Conservation (phyloP, 2,888 invertebrate genomes). For the Neria commutata region DNA sequence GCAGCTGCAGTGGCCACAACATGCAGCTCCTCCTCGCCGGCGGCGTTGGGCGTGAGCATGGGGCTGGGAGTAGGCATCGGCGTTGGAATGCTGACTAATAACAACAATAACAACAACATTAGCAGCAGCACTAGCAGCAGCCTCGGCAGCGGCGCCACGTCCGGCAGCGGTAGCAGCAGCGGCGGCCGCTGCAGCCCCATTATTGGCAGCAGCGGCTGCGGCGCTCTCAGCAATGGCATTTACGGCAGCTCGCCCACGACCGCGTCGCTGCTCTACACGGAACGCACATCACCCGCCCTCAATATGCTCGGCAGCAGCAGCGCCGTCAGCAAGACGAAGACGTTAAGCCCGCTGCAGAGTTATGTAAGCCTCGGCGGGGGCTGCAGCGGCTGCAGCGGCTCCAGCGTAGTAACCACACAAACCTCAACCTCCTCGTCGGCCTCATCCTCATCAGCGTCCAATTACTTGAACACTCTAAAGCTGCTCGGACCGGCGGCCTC, state of each 20-base stretch:
- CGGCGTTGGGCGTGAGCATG: no score
- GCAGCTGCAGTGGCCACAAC: slow-evolving; percentile 15
- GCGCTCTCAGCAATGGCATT: slow-evolving; percentile 27
- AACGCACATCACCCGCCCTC: slow-evolving; percentile 51
- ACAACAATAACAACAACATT: slow-evolving; percentile 36
- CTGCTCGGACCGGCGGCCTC: slow-evolving; percentile 55
- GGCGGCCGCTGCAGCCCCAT: slow-evolving; percentile 38
- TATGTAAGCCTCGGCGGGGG: slow-evolving; percentile 22
- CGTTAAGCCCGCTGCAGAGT: slow-evolving; percentile 44
- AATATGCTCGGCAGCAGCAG: slow-evolving; percentile 45
- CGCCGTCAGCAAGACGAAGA: slow-evolving; percentile 43
- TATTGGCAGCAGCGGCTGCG: slow-evolving; percentile 32
- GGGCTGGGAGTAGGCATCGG: neutral
- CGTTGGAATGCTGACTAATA: no score
- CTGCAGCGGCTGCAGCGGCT: slow-evolving; percentile 30
- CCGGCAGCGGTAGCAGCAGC: slow-evolving; percentile 32
- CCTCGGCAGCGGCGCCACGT: neutral
- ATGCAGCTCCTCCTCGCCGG: neutral
- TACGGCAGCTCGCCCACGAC: slow-evolving; percentile 25
- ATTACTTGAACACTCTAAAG: slow-evolving; percentile 48
- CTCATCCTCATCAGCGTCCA: slow-evolving; percentile 34
- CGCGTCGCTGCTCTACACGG: slow-evolving; percentile 28
- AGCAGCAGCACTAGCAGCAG: slow-evolving; percentile 35
- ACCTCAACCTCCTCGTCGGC: slow-evolving; percentile 4
- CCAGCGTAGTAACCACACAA: slow-evolving; percentile 2